phyloP scores from a whole-genome alignment of 2,113 vertebrate genomes.

The Oreochromis aureus region DNA sequence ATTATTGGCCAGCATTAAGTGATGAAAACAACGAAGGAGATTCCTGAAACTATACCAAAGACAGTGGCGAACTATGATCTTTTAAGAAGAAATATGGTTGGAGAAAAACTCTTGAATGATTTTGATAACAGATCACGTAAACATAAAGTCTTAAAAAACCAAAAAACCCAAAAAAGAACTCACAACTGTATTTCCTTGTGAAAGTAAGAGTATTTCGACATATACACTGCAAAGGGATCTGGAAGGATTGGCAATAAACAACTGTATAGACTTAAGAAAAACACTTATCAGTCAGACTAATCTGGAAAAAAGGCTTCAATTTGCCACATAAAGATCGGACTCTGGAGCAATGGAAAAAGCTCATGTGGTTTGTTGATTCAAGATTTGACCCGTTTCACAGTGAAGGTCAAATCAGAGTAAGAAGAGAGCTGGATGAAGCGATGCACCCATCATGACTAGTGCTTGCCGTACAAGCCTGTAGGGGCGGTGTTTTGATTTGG shows the following conservation, averaged over 20 bases:
- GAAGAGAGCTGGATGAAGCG: neutral
- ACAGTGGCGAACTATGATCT: neutral
- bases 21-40: neutral
- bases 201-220: neutral
- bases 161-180: neutral
- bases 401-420: neutral
- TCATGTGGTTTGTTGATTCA: neutral
- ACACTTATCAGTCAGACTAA: neutral
- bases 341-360: neutral
- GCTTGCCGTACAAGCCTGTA: neutral
- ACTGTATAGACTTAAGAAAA: neutral
- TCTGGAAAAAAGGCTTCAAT: neutral
- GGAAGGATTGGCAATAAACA: neutral
- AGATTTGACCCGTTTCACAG: neutral
- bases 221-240: neutral
- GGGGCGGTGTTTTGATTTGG: neutral
- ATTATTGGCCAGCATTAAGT: neutral
- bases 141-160: too few relatives aligned
- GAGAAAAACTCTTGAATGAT: too few relatives aligned
- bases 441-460: neutral
- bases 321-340: neutral
- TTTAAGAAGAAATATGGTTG: neutral
- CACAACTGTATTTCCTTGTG: neutral
- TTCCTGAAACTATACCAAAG: neutral
- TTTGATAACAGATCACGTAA: too few relatives aligned